phyloP scores from a whole-genome alignment of 2,113 vertebrate genomes.

The Lethenteron reissneri region DNA sequence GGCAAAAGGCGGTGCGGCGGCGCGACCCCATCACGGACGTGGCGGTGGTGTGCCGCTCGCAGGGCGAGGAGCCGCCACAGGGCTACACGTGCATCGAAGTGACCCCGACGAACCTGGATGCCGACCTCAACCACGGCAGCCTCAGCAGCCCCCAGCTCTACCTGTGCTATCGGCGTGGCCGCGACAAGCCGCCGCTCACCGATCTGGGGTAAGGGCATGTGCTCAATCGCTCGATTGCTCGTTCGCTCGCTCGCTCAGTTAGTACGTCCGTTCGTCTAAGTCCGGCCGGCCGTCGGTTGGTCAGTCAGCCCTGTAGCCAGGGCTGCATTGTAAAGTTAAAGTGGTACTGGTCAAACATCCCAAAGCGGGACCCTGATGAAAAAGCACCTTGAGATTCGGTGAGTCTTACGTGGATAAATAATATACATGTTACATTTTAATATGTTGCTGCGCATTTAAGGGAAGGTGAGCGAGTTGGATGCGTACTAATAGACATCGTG shows the following conservation, averaged over 20 bases:
- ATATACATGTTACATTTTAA: too few species aligned
- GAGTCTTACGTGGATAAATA: too few species aligned
- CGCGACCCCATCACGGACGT: conserved; percentile 83
- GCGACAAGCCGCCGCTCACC: conserved; percentile 60
- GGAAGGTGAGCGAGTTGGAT: too few species aligned
- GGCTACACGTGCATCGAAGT: conserved; percentile 77
- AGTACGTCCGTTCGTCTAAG: neutral
- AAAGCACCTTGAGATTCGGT: too few species aligned
- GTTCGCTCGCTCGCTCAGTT: neutral
- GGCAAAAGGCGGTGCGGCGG: conserved; percentile 50
- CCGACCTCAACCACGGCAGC: conserved; percentile 90
- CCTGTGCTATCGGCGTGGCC: conserved; percentile 66
- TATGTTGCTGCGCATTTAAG: too few species aligned
- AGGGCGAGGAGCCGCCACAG: conserved; percentile 69
- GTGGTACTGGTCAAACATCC: too few species aligned
- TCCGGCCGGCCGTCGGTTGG: neutral
- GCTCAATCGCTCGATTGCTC: neutral
- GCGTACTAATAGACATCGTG: too few species aligned
- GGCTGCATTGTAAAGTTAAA: too few species aligned
- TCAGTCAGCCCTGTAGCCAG: too few species aligned
- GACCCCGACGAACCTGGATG: conserved; percentile 61
- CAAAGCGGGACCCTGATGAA: too few species aligned
- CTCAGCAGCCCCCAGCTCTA: conserved; percentile 89
- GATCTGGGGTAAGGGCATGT: conserved; percentile 48
- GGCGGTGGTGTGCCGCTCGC: conserved; percentile 72